Percentiles rank a stretch among this genome's conserved stretches.
phyloP scores from a whole-genome alignment of 1,140 invertebrate species.

The Drosophila lini region DNA sequence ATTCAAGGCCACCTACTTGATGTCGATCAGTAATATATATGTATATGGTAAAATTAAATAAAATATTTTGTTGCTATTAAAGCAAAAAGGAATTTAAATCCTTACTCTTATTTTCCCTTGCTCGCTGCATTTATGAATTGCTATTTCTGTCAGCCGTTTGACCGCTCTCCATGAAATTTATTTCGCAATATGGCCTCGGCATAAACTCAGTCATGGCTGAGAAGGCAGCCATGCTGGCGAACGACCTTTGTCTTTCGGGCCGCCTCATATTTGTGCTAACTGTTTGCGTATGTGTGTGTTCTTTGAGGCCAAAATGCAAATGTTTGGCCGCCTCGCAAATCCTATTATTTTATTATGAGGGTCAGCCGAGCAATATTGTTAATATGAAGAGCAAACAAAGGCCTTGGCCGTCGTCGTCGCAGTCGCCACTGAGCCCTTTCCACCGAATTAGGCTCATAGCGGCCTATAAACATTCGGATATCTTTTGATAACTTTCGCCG shows the following conservation, averaged over 20 bases:
- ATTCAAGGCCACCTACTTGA: too few relatives aligned
- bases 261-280: constrained; percentile 52
- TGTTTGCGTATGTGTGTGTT: constrained; percentile 38
- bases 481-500: constrained; percentile 43
- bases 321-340: constrained; percentile 53
- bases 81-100: neutral
- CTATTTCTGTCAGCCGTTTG: neutral
- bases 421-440: neutral
- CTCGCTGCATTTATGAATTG: neutral
- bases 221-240: constrained; percentile 25
- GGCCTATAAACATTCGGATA: constrained; percentile 41
- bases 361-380: constrained; percentile 59
- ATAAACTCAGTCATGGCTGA: constrained; percentile 14
- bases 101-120: neutral
- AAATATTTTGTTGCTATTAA: neutral
- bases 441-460: constrained; percentile 2
- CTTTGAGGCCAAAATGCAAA: constrained; percentile 62
- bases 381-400: constrained; percentile 57
- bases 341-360: constrained; percentile 65
- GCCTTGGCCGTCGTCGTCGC: constrained; percentile 8
- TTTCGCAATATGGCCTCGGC: constrained; percentile 9
- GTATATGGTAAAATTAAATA: neutral
- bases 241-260: constrained; percentile 48
- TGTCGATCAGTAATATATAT: too few relatives aligned
- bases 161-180: neutral